phyloP scores from a whole-genome alignment of 1,140 invertebrate genomes.

The Chelonus insularis region DNA sequence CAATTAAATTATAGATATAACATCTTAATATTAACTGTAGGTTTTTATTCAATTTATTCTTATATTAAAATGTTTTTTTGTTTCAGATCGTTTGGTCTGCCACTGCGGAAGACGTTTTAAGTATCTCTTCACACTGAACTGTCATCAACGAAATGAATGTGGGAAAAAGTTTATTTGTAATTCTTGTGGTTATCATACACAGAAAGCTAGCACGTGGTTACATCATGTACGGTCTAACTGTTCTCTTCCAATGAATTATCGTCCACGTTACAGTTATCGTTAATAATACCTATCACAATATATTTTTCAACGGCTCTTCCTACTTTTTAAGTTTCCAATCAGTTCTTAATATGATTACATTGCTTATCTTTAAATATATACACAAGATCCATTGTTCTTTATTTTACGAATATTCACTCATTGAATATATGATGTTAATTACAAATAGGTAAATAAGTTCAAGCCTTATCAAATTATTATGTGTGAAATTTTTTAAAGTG shows the following conservation, averaged over 20 bases:
- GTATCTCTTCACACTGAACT: constrained; percentile 35
- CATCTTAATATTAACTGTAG: not conserved
- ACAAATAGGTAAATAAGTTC: too few species aligned
- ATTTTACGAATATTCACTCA: too few species aligned
- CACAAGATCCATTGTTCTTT: too few species aligned
- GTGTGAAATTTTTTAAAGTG: too few species aligned
- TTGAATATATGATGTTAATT: too few species aligned
- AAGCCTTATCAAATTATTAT: too few species aligned
- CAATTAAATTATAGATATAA: not conserved
- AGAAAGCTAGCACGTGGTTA: constrained; percentile 32
- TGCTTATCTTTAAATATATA: too few species aligned
- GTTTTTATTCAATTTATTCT: constrained; percentile 24
- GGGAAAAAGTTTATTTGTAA: constrained; percentile 32
- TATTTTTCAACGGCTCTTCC: too few species aligned
- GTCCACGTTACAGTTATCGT: too few species aligned
- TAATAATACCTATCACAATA: too few species aligned
- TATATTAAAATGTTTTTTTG: constrained; percentile 29
- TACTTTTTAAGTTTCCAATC: too few species aligned
- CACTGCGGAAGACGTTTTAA: constrained; percentile 39
- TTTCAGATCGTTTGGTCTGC: constrained; percentile 45
- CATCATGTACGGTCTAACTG: constrained; percentile 30
- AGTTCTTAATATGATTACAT: too few species aligned
- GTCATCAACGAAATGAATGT: constrained; percentile 39
- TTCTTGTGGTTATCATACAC: constrained; percentile 34
- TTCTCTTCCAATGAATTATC: constrained; percentile 13